These are phyloP conservation scores for Gallinago jamesoni DNA, from an alignment of 2,113 vertebrate genomes.

Conservation along the genomic window DNA sequence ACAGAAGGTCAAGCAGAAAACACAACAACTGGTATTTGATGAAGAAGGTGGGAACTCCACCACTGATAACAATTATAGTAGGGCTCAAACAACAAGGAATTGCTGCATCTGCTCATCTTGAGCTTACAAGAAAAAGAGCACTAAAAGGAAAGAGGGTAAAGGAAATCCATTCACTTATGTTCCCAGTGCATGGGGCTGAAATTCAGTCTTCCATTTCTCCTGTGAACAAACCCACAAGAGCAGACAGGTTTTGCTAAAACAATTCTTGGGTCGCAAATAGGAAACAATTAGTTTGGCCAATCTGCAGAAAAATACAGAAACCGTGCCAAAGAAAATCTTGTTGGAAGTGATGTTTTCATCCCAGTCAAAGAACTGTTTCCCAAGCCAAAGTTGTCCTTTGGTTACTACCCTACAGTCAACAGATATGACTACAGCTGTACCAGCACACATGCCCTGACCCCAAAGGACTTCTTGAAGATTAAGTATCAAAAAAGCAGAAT, in stretches of 20 bases:
- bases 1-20: neutral
- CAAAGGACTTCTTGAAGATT: neutral
- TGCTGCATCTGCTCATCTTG: neutral
- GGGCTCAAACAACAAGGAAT: neutral
- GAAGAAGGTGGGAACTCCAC: neutral
- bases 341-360: conserved; percentile 21
- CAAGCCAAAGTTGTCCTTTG: conserved; percentile 21
- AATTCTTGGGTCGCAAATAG: conserved; percentile 55
- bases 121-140: neutral
- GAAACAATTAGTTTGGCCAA: conserved; percentile 58
- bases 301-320: conserved; percentile 45
- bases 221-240: neutral
- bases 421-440: neutral
- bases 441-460: neutral
- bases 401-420: neutral
- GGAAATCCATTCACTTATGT: neutral
- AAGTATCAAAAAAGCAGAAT: neutral
- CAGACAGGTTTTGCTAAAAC: conserved; percentile 38
- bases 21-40: neutral
- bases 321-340: conserved; percentile 63
- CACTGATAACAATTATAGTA: neutral
- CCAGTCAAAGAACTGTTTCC: conserved; percentile 29
- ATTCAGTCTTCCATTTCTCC: neutral
- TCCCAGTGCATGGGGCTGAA: neutral
- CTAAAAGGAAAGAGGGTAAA: neutral